phyloP scores from a whole-genome alignment of 2,113 vertebrate species.

The Aspidoscelis tigris region DNA sequence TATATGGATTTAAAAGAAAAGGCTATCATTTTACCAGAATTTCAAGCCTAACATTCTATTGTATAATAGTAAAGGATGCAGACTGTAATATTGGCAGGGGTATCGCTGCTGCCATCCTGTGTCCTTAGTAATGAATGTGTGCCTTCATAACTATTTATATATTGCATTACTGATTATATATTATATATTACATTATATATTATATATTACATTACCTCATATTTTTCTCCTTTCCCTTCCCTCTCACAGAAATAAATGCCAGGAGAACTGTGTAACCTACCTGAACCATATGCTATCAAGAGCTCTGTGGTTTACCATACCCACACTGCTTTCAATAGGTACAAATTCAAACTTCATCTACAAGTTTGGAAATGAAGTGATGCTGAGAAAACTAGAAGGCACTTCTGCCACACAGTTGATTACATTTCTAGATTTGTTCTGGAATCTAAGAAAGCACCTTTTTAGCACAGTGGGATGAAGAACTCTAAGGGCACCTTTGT shows the following conservation, averaged over 20 bases:
- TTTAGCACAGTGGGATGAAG: too few species aligned
- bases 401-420: too few species aligned
- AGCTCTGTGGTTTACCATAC: background rate
- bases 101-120: background rate
- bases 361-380: too few species aligned
- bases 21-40: slow-evolving; percentile 16
- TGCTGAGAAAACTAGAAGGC: too few species aligned
- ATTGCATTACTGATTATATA: background rate
- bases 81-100: too few species aligned
- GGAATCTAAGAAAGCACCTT: too few species aligned
- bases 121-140: background rate
- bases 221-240: too few species aligned
- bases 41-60: slow-evolving; percentile 50
- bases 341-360: background rate
- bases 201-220: too few species aligned
- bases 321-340: background rate
- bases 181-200: background rate
- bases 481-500: too few species aligned
- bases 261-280: too few species aligned
- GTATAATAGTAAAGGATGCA: slow-evolving; percentile 21
- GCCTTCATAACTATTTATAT: background rate
- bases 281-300: background rate
- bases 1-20: slow-evolving; percentile 25
- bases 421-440: too few species aligned
- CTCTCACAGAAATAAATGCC: background rate